Base-by-base conservation (phyloP, 2,888 invertebrate genomes). In the Diogma glabrata region DNA sequence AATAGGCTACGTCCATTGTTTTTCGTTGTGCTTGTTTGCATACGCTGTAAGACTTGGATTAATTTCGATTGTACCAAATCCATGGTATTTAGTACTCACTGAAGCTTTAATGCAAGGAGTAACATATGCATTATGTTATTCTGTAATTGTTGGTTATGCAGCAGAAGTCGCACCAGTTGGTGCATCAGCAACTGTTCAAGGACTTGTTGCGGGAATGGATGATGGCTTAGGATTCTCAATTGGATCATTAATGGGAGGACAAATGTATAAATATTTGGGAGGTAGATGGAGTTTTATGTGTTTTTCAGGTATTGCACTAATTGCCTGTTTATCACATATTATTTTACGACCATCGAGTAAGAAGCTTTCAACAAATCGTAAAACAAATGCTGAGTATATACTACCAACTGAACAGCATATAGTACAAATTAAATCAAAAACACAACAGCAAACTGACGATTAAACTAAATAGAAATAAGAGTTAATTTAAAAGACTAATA, bases 121-220 rank as follows among this genome's bases (percentile, higher is more conserved):
- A 0, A 87, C 89, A 0, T 93, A 91, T 67, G 92, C 91, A 0
- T 70, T 91, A 1, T 85, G 86, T 59, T 91, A 91, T 63, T 79
- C 87, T 0, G 83, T 84, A 1, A 86, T 90, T 54, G 88, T 89
- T 16, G 79, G 78, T 0, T 83, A 81, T 59, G 82, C 82, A 2
- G 79, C 80, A 1, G 73, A 73, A 1, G 76, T 81, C 4, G 78
- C 82, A 0, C 82, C 82, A 0, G 77, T 76, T 0, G 86, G 89
- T 1, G 82, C 87, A 52, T 84, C 87, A 4, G 88, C 88, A 7
- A 89, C 89, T 0, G 82, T 90, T 52, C 90, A 91, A 64, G 89
- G 89, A 0, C 76, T 90, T 23, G 84, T 87, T 30, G 87, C 88
- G 1, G 89, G 88, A n/a, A 82, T 88, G 81, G 89, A 89, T 62